Percentiles rank a stretch among this genome's conserved stretches.
phyloP scores from a whole-genome alignment of 2,888 invertebrate genomes.

The Drosophila peninsularis region DNA sequence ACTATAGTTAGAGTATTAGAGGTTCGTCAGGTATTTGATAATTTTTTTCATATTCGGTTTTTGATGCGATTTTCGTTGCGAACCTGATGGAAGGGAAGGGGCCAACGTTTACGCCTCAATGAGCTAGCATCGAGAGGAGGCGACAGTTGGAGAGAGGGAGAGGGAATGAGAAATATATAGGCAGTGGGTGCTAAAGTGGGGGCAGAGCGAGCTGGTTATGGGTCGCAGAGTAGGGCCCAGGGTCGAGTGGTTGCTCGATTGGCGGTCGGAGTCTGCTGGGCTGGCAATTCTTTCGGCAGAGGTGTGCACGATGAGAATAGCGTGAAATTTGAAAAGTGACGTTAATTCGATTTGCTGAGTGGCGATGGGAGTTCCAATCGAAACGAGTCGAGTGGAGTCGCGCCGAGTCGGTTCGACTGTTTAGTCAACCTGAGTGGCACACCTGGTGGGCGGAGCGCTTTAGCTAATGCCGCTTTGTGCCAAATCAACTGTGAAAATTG shows the following conservation, averaged over 20 bases:
- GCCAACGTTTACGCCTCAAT: slow-evolving; percentile 53
- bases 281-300: slow-evolving; percentile 15
- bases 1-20: slow-evolving; percentile 23
- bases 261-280: slow-evolving; percentile 1
- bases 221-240: slow-evolving; percentile 2
- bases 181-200: background rate
- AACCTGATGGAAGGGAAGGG: slow-evolving; percentile 27
- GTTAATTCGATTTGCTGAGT: slow-evolving; percentile 67
- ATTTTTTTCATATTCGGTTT: slow-evolving; percentile 27
- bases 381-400: background rate
- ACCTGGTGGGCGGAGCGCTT: background rate
- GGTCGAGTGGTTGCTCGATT: slow-evolving; percentile 7
- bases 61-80: slow-evolving; percentile 48
- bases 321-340: slow-evolving; percentile 74
- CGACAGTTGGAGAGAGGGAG: background rate
- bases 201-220: background rate
- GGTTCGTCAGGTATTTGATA: slow-evolving; percentile 15
- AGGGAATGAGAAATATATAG: background rate
- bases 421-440: slow-evolving; percentile 25
- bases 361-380: slow-evolving; percentile 24
- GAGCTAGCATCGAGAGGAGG: slow-evolving; percentile 23
- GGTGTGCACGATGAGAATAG: slow-evolving; percentile 46
- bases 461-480: slow-evolving; percentile 35
- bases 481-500: slow-evolving; percentile 72
- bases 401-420: background rate